Conservation (phyloP, 1,140 invertebrate species). For the Anadara kagoshimensis region DNA sequence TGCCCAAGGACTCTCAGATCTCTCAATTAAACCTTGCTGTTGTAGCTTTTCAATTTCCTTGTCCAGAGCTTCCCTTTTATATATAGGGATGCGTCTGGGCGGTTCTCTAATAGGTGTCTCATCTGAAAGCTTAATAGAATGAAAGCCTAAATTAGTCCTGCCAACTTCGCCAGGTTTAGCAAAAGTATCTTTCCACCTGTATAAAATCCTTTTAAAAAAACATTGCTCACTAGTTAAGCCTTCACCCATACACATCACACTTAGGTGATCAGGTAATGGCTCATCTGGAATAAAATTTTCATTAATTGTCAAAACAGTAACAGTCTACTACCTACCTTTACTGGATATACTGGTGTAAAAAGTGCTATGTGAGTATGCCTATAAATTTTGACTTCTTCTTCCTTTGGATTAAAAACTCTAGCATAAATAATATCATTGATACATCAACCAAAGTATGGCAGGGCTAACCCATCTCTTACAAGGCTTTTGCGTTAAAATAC, state of each 20-base stretch:
- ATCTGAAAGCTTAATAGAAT: no score
- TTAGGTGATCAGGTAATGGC: background rate
- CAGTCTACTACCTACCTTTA: background rate
- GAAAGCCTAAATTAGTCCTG: no score
- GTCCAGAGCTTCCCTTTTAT: constrained; percentile 12
- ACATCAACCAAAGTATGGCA: constrained; percentile 13
- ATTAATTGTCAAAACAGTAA: background rate
- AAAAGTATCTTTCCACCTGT: background rate
- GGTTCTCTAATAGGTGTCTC: no score
- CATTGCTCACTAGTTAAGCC: background rate
- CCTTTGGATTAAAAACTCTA: constrained; percentile 14
- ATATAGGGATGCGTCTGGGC: constrained; percentile 8
- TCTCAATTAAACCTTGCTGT: constrained; percentile 16
- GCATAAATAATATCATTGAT: background rate
- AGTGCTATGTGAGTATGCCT: constrained; percentile 20
- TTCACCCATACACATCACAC: background rate
- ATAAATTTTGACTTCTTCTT: constrained; percentile 11
- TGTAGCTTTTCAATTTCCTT: constrained; percentile 16
- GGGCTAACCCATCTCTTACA: constrained; percentile 1
- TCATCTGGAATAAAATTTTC: background rate
- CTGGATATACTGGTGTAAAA: constrained; percentile 9
- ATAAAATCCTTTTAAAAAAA: background rate
- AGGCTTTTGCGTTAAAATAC: constrained; percentile 3
- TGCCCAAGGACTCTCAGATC: constrained; percentile 28
- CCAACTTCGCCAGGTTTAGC: no score